These are phyloP conservation scores for Meriones psammophilus DNA, from an alignment of 2,797 vertebrate species.

Conservation along the genomic window DNA sequence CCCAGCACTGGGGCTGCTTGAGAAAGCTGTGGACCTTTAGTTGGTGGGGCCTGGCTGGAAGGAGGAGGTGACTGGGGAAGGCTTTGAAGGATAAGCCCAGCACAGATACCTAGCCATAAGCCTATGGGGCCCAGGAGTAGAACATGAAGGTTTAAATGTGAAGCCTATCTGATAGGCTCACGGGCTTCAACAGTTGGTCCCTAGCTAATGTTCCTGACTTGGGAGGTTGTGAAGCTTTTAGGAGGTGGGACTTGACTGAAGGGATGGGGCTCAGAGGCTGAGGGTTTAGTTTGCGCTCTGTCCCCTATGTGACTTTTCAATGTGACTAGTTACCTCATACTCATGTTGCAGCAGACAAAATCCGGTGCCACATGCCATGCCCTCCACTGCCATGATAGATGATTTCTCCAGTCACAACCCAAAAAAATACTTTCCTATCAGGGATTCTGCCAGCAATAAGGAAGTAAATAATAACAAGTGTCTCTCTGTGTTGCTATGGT, in stretches of 20 bases:
- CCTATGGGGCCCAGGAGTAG: background rate
- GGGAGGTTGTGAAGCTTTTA: background rate
- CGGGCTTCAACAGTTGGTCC: background rate
- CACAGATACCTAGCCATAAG: background rate
- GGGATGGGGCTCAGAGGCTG: background rate
- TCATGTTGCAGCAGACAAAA: background rate
- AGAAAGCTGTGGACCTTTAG: background rate
- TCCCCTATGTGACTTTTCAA: background rate
- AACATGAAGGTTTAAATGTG: background rate
- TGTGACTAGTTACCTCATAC: background rate
- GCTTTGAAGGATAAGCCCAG: background rate
- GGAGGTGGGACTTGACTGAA: background rate
- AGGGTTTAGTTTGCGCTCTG: background rate
- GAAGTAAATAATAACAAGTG: background rate
- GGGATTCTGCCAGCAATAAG: background rate
- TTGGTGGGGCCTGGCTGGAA: background rate
- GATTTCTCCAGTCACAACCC: background rate
- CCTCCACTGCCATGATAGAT: background rate
- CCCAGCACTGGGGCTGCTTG: background rate
- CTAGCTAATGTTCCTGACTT: background rate
- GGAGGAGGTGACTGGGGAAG: background rate
- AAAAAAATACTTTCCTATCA: background rate
- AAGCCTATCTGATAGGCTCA: background rate
- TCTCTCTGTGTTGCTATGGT: background rate
- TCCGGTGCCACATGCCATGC: too few species aligned